Evolutionary conservation across 2,797 vertebrate genomes (phyloP), one percentile per base, ranked within the genome.

Genomic region (Meda fulgida): DNA sequence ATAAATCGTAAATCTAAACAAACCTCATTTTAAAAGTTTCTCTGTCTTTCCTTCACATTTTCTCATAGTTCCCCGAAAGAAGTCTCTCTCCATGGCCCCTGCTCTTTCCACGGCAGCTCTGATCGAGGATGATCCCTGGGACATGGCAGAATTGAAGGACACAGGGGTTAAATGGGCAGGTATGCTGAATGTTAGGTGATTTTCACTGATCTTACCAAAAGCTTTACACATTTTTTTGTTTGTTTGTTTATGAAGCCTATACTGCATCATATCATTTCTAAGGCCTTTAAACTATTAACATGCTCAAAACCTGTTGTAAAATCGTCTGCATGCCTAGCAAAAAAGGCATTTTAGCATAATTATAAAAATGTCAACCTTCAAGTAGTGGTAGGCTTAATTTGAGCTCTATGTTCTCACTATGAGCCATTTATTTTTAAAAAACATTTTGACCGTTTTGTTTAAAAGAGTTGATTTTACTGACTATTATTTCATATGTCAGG

Each of bases 81-180:
- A 93, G 84, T 93, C 94, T 84, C 89, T 91, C 1, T 92, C 92
- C 40, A 92, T 96, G 48, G 92, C 92, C 31, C 93, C 95, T 4
- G 92, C 95, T 0, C 92, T 95, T 84, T 99, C 97, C 84, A 96
- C 96, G 1, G 34, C 93, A 77, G 89, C 94, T 43, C 92, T 98
- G 90, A 93, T 97, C 38, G 81, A 90, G 0, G 79, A 76, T 3
- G 96, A 98, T 87, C 96, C 96, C 0, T 99, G 97, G 98, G 93
- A 96, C 84, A 85, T 97, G 82, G 95, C 96, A 0, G 96, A 95
- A 69, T 92, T 99, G 51, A 92, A 93, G 90, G 95, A 96, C 89
- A 94, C 90, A 0, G 97, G 97, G 6, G 81, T 95, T 85, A 95
- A 96, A 80, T 99, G 98, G 98, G 95, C 92, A 93, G 93, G 92